phyloP scores from a whole-genome alignment of 1,140 invertebrate genomes.

The Pollicipes pollicipes region DNA sequence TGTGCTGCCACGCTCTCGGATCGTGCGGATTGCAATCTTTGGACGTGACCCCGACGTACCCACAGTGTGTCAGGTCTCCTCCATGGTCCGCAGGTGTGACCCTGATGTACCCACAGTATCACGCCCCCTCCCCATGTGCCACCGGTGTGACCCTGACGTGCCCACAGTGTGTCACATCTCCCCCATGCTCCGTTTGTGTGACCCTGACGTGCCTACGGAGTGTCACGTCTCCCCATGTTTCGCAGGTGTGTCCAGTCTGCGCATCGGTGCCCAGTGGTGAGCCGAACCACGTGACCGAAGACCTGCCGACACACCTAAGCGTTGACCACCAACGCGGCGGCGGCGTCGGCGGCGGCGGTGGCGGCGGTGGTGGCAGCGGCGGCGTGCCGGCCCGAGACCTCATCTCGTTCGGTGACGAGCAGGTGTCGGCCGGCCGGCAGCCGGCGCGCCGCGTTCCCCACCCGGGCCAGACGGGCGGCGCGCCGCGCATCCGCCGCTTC shows the following conservation, averaged over 20 bases:
- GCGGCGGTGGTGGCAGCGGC: background rate
- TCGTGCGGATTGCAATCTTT: no score
- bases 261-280: constrained; percentile 86
- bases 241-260: constrained; percentile 82
- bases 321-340: constrained; percentile 60
- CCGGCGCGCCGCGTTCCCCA: background rate
- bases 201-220: background rate
- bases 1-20: no score
- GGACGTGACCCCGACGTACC: no score
- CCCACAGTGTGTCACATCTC: background rate
- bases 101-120: no score
- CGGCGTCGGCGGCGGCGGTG: constrained; percentile 22
- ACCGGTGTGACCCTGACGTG: background rate
- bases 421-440: background rate
- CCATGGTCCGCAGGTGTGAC: no score
- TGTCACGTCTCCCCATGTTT: background rate
- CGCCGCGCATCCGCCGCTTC: background rate
- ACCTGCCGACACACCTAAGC: constrained; percentile 88
- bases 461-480: background rate
- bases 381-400: constrained; percentile 31
- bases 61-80: no score
- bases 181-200: background rate
- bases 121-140: background rate
- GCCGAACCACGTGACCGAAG: constrained; percentile 92
- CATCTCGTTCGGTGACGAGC: constrained; percentile 45